Conservation (phyloP, 2,888 invertebrate species). For the Orthosia gothica region DNA sequence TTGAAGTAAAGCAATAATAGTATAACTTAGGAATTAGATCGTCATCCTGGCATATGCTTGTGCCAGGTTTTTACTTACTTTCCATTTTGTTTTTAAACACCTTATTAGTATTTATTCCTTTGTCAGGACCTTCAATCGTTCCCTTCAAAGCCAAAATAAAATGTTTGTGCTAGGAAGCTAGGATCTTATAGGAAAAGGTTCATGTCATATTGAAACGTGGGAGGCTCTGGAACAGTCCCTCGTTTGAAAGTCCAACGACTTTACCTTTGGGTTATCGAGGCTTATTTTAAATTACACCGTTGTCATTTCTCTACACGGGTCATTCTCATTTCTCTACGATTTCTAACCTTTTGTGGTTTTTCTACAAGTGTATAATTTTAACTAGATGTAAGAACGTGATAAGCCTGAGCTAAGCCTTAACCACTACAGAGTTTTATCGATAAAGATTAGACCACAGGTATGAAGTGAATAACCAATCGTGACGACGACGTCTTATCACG, state of each 20-base stretch:
- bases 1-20: neutral
- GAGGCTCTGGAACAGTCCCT: neutral
- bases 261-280: slow-evolving; percentile 23
- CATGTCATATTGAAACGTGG: neutral
- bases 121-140: too few species aligned
- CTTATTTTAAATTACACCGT: slow-evolving; percentile 30
- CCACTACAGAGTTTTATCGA: slow-evolving; percentile 78
- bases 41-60: neutral
- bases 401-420: slow-evolving; percentile 27
- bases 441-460: slow-evolving; percentile 83
- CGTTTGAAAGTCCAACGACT: neutral
- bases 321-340: slow-evolving; percentile 36
- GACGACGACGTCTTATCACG: neutral
- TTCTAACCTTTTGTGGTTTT: slow-evolving; percentile 44
- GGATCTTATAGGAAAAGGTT: neutral
- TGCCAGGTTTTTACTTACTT: too few species aligned
- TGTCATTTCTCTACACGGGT: slow-evolving; percentile 23
- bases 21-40: neutral
- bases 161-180: neutral
- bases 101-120: too few species aligned
- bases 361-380: slow-evolving; percentile 8
- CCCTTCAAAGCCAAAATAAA: neutral
- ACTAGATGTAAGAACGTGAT: slow-evolving; percentile 16
- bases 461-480: slow-evolving; percentile 45
- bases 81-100: too few species aligned